Evolutionary conservation across 2,888 invertebrate genomes (phyloP), one percentile per base, ranked within the genome.

Genomic region (Drepana falcataria): DNA sequence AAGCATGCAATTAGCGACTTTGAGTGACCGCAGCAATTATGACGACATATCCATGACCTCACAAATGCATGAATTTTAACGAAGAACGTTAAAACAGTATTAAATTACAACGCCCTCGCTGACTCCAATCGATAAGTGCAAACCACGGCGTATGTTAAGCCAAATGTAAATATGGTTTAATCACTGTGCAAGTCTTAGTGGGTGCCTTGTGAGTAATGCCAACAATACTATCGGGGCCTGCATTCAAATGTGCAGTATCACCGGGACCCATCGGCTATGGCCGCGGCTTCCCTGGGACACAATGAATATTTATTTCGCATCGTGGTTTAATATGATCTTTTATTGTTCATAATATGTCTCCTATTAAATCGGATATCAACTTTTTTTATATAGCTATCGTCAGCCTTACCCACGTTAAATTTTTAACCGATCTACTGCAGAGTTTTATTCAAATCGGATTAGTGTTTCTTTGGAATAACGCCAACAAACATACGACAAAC

Each of bases 101-200:
- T 57, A 55, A n/a, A n/a, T n/a, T n/a, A n/a, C n/a, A 64, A 65
- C 65, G 65, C 65, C 66, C 64, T 65, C 66, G 66, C 65, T 64
- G 67, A 62, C 75, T 76, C 71, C 72, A 83, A 86, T 87, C 85
- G 87, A 87, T 87, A 87, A 82, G 72, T 80, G 79, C 82, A 74
- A 81, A 73, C 83, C 88, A 87, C 88, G 87, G 82, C 79, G 76
- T 84, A 89, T 89, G 89, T 80, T 84, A 90, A 90, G 88, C 76
- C 68, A 58, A 78, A 85, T 85, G 80, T 82, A 86, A 87, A 87
- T 85, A 79, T 75, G 77, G 73, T 79, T 85, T 88, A 90, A 89
- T 90, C 89, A 87, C 85, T 83, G 85, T 83, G n/a, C 72, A 79
- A 76, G 73, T 71, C 71, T 76, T 71, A 70, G 73, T 67, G 60